Conservation (phyloP, 2,797 vertebrate genomes). For the Gambelia wislizenii region DNA sequence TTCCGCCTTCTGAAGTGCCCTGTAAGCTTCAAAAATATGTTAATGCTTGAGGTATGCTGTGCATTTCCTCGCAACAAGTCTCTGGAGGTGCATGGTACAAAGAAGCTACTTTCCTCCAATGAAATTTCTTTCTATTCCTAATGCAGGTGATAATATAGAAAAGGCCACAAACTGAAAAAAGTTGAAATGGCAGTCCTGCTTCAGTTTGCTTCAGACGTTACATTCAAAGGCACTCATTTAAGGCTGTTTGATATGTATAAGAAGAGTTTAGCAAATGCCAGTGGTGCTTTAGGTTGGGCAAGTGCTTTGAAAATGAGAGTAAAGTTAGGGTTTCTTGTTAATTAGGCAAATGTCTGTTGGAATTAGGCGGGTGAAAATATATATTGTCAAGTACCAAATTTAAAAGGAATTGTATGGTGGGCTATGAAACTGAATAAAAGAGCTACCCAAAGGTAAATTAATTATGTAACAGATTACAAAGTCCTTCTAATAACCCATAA, state of each 20-base stretch:
- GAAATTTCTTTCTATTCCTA: no score
- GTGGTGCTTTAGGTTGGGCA: not conserved
- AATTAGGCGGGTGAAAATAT: not conserved
- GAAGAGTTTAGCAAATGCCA: not conserved
- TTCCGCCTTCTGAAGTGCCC: no score
- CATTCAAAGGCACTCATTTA: not conserved
- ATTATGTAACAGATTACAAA: not conserved
- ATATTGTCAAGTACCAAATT: not conserved
- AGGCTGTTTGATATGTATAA: constrained; percentile 1
- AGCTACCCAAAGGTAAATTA: not conserved
- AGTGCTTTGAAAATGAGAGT: not conserved
- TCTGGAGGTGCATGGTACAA: no score
- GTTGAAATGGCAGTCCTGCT: not conserved
- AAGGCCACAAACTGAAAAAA: not conserved
- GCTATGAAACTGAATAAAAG: not conserved
- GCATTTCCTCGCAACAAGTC: no score
- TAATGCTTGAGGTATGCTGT: no score
- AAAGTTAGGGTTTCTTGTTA: not conserved
- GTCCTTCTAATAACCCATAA: no score
- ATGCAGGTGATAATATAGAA: not conserved
- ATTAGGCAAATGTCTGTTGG: not conserved
- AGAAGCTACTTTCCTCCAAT: no score
- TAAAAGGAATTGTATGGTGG: not conserved
- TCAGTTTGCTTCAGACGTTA: not conserved
- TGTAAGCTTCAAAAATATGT: no score